phyloP scores from a whole-genome alignment of 2,888 invertebrate genomes.

The Drosophila mimetica region DNA sequence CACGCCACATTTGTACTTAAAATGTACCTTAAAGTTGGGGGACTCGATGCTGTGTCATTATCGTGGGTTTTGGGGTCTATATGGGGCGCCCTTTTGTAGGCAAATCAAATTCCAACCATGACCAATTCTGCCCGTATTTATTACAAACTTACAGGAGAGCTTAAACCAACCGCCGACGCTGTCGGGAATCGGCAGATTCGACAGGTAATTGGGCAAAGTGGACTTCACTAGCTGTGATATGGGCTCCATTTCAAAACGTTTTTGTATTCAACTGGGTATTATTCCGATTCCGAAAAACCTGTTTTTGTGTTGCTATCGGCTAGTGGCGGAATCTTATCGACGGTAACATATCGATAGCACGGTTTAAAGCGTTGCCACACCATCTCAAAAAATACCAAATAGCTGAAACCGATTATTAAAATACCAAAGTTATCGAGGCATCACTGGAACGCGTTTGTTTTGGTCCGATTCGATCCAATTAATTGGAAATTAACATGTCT shows the following conservation, averaged over 20 bases:
- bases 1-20: slow-evolving; percentile 10
- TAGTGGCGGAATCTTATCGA: slow-evolving; percentile 4
- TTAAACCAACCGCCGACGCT: slow-evolving; percentile 93
- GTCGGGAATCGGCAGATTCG: slow-evolving; percentile 93
- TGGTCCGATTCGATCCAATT: background rate
- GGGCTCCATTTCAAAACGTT: slow-evolving; percentile 87
- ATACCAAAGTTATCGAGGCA: background rate
- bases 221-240: slow-evolving; percentile 91
- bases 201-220: slow-evolving; percentile 92
- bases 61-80: slow-evolving; percentile 9
- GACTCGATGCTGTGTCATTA: slow-evolving; percentile 9
- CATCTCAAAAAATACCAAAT: background rate
- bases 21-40: background rate
- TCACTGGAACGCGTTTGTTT: background rate
- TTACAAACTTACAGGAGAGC: slow-evolving; percentile 88
- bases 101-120: slow-evolving; percentile 32
- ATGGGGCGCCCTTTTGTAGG: slow-evolving; percentile 39
- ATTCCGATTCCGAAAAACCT: slow-evolving; percentile 20
- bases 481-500: slow-evolving; percentile 21
- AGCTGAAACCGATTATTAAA: background rate
- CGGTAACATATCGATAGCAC: background rate
- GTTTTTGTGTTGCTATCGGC: slow-evolving; percentile 42
- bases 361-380: background rate
- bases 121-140: background rate
- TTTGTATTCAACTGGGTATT: background rate